Conservation (phyloP, 2,797 vertebrate genomes). For the Harpagifer antarcticus region DNA sequence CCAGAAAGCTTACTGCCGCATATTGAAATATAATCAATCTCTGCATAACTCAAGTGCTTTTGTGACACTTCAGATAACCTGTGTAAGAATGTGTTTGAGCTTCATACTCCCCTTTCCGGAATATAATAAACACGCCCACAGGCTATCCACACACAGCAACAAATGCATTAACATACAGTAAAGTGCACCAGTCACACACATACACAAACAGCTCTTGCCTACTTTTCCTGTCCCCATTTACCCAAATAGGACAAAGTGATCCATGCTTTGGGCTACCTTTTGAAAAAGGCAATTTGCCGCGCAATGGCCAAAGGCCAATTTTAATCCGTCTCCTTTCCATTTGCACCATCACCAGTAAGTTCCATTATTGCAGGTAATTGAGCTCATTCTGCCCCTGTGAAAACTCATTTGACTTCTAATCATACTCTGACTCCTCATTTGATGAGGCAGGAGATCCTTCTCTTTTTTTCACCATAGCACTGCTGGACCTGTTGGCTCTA, state of each 20-base stretch:
- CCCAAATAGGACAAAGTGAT: slow-evolving; percentile 28
- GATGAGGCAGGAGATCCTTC: slow-evolving; percentile 36
- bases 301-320: slow-evolving; percentile 39
- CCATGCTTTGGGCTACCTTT: slow-evolving; percentile 18
- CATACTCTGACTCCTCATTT: slow-evolving; percentile 57
- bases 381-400: slow-evolving; percentile 60
- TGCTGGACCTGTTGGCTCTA: slow-evolving; percentile 6
- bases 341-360: slow-evolving; percentile 45
- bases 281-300: slow-evolving; percentile 42
- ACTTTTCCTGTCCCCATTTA: neutral
- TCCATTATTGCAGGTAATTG: slow-evolving; percentile 65
- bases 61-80: too few relatives aligned
- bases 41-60: too few relatives aligned
- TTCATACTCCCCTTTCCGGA: too few relatives aligned
- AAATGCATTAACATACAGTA: neutral
- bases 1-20: too few relatives aligned
- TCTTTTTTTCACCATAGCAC: slow-evolving; percentile 26
- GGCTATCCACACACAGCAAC: neutral
- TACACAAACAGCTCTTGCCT: neutral
- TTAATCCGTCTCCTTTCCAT: slow-evolving; percentile 53
- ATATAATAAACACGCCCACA: neutral
- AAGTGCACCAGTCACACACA: neutral
- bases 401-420: slow-evolving; percentile 68
- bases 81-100: too few relatives aligned
- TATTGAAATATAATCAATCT: too few relatives aligned